Conservation (phyloP, 2,888 invertebrate species). For the Drosophila nr. perissopoda region DNA sequence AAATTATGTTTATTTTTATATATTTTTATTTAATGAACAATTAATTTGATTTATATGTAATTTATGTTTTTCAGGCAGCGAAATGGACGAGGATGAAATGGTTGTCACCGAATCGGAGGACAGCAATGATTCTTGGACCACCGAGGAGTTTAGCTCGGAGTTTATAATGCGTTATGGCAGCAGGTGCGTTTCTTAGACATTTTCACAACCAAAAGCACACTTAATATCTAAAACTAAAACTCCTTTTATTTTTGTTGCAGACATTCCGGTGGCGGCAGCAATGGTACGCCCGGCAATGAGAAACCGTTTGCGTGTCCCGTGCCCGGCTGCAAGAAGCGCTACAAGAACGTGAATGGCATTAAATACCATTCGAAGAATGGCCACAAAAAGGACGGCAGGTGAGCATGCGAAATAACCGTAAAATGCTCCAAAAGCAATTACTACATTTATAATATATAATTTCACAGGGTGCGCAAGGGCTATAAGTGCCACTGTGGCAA, state of each 20-base stretch:
- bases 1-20: neutral
- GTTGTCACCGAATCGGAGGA: constrained; percentile 90
- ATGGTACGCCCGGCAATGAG: constrained; percentile 86
- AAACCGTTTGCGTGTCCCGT: constrained; percentile 94
- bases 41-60: neutral
- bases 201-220: neutral
- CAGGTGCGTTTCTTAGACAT: constrained; percentile 84
- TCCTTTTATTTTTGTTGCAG: constrained; percentile 72
- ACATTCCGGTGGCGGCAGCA: constrained; percentile 86
- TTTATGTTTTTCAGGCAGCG: constrained; percentile 86
- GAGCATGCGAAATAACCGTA: constrained; percentile 83
- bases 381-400: constrained; percentile 94
- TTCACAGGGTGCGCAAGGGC: constrained; percentile 89
- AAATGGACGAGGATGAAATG: constrained; percentile 90
- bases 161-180: constrained; percentile 91
- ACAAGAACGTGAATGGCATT: constrained; percentile 95
- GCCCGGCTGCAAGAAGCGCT: constrained; percentile 94
- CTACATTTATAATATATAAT: constrained; percentile 1
- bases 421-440: constrained; percentile 20
- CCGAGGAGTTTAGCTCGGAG: constrained; percentile 92
- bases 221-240: neutral
- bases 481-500: constrained; percentile 94
- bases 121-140: constrained; percentile 93
- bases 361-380: constrained; percentile 95
- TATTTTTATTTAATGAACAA: neutral